A percentile compares a stretch with the other conserved stretches of the same genome.
Evolutionary conservation across 2,888 invertebrate genomes (phyloP).

Genomic region (Dryobotodes eremita): DNA sequence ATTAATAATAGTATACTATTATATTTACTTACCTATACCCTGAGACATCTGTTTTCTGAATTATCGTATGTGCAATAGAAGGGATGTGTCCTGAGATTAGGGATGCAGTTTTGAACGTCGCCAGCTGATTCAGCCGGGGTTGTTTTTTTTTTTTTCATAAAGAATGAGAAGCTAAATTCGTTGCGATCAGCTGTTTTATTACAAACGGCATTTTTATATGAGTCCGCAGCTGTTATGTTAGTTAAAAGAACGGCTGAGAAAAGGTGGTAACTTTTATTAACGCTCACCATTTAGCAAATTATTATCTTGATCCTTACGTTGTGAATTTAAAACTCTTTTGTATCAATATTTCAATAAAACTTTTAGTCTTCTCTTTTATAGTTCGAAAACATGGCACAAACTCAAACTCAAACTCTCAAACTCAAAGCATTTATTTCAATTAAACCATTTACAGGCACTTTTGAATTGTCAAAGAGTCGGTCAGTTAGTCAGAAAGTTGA

Average conservation of each 20-base stretch:
- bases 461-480: too few species aligned
- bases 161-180: not conserved
- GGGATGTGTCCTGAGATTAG: constrained; percentile 38
- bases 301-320: constrained; percentile 10
- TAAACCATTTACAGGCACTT: too few species aligned
- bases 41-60: constrained; percentile 81
- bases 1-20: constrained; percentile 74
- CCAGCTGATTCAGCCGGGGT: constrained; percentile 26
- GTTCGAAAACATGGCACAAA: constrained; percentile 27
- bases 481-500: too few species aligned
- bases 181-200: constrained; percentile 45
- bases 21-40: constrained; percentile 80
- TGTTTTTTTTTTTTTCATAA: constrained; percentile 4
- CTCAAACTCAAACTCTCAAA: too few species aligned
- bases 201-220: constrained; percentile 10
- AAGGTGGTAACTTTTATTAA: constrained; percentile 28
- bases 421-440: too few species aligned
- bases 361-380: not conserved
- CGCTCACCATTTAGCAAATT: not conserved
- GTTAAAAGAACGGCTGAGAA: constrained; percentile 1
- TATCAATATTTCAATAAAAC: not conserved
- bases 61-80: constrained; percentile 61
- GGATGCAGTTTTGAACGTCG: constrained; percentile 15
- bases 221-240: not conserved
- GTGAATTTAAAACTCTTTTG: not conserved